Conservation (phyloP, 2,888 invertebrate species). For the Stictocephala bisonia region DNA sequence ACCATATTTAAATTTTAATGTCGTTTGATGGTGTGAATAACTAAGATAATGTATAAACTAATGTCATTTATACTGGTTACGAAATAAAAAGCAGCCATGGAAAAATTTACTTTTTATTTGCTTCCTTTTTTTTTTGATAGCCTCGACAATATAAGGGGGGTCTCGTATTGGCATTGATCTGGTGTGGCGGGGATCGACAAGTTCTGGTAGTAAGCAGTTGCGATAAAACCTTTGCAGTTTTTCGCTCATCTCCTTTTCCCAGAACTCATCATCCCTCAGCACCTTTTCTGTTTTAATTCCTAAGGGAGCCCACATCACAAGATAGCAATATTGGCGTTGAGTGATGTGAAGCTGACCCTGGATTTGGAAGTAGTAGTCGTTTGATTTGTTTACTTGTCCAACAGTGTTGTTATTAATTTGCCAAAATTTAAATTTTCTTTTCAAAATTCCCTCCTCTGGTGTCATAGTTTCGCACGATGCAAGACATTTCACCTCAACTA, state of each 20-base stretch:
- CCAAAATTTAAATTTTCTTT: not conserved
- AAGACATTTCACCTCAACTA: not conserved
- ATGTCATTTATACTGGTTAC: no score
- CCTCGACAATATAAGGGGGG: no score
- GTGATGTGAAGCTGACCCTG: not conserved
- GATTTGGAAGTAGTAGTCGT: not conserved
- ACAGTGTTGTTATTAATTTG: not conserved
- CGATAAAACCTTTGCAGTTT: conserved; percentile 32
- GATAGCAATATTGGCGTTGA: not conserved
- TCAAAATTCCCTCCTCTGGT: no score
- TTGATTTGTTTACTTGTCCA: not conserved
- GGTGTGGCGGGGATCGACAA: conserved; percentile 22
- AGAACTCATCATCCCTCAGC: conserved; percentile 5
- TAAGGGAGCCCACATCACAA: conserved; percentile 30
- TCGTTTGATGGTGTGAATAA: no score
- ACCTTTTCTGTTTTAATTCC: conserved; percentile 5
- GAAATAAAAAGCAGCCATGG: no score
- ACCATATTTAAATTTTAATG: no score
- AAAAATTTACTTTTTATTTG: no score
- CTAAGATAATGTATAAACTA: no score
- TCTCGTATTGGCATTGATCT: conserved; percentile 26
- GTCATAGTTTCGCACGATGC: no score
- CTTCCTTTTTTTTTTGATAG: no score
- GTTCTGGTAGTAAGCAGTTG: conserved; percentile 26
- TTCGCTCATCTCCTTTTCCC: conserved; percentile 14